phyloP scores from a whole-genome alignment of 2,888 invertebrate species.

The Ypsolopha scabrella region DNA sequence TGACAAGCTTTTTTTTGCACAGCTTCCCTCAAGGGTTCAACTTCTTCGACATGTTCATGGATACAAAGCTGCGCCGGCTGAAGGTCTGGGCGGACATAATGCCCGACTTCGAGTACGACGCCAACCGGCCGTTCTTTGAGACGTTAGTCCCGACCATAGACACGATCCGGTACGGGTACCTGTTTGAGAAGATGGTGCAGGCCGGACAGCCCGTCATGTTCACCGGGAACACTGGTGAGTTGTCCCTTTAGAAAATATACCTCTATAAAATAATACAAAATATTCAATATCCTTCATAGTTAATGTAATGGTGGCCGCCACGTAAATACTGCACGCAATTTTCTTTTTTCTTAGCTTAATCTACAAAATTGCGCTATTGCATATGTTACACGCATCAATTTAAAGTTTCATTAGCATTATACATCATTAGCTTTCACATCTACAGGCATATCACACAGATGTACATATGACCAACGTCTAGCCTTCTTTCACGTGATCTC shows the following conservation, averaged over 20 bases:
- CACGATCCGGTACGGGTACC: constrained; percentile 86
- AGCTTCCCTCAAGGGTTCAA: constrained; percentile 77
- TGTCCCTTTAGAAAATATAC: neutral
- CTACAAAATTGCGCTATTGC: too few relatives aligned
- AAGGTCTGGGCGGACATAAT: constrained; percentile 85
- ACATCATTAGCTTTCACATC: too few relatives aligned
- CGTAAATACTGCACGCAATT: too few relatives aligned
- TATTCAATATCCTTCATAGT: neutral
- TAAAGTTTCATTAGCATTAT: too few relatives aligned
- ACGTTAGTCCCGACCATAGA: constrained; percentile 93
- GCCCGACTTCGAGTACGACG: constrained; percentile 78
- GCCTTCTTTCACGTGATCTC: too few relatives aligned
- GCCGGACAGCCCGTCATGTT: constrained; percentile 84
- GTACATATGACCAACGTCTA: too few relatives aligned
- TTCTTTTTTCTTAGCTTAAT: too few relatives aligned
- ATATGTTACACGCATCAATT: too few relatives aligned
- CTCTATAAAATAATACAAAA: too few relatives aligned
- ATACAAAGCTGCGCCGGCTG: constrained; percentile 76
- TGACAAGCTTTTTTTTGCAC: constrained; percentile 11
- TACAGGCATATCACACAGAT: too few relatives aligned
- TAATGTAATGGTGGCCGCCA: too few relatives aligned
- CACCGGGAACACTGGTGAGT: constrained; percentile 86
- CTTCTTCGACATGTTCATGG: constrained; percentile 83
- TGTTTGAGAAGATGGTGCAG: constrained; percentile 80
- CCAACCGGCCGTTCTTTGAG: constrained; percentile 84